Evolutionary conservation across 2,888 invertebrate genomes (phyloP).

Genomic region (Ariolimax columbianus): DNA sequence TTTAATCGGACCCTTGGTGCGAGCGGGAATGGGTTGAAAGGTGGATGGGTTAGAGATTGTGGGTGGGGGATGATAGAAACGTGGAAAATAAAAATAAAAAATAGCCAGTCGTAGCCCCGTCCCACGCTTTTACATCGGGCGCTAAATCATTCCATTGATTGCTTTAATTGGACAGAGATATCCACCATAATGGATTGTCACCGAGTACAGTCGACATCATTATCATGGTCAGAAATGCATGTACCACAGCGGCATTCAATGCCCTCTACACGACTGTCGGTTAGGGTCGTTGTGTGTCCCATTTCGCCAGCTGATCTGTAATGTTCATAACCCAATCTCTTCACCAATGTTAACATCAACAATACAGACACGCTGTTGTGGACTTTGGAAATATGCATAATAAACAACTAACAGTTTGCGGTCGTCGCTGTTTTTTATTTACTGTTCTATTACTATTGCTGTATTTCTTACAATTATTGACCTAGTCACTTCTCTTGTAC

Average conservation of each 20-base stretch:
- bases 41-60: too few relatives aligned
- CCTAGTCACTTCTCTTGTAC: too few relatives aligned
- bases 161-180: not conserved
- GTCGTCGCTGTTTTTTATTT: not conserved
- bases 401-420: not conserved
- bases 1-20: not conserved
- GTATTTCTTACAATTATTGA: too few relatives aligned
- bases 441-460: too few relatives aligned
- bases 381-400: not conserved
- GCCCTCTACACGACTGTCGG: not conserved
- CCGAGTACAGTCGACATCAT: not conserved
- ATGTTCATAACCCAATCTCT: not conserved
- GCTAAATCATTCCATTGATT: not conserved
- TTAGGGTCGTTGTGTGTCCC: not conserved
- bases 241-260: not conserved
- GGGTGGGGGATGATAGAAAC: too few relatives aligned
- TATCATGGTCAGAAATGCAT: not conserved
- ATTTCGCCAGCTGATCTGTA: not conserved
- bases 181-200: not conserved
- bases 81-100: not conserved
- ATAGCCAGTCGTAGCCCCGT: constrained; percentile 7
- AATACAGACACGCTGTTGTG: not conserved
- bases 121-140: not conserved
- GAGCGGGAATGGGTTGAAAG: not conserved
- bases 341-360: not conserved